phyloP scores from a whole-genome alignment of 2,797 vertebrate genomes.

The Percopsis omiscomaycus region DNA sequence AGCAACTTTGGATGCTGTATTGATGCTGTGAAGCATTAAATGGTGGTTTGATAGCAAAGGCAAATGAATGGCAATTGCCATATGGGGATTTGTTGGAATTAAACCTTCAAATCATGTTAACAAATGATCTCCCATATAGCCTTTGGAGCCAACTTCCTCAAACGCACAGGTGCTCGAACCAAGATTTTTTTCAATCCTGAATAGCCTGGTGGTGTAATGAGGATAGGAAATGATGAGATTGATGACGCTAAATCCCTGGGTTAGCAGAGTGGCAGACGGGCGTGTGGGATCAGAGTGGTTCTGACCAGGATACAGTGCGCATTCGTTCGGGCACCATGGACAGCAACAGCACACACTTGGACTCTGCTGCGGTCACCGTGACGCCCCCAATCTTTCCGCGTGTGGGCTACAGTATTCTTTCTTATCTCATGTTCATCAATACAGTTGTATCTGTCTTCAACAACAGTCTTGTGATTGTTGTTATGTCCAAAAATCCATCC shows the following conservation, averaged over 20 bases:
- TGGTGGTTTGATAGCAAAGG: neutral
- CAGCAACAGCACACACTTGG: constrained; percentile 41
- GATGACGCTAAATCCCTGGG: neutral
- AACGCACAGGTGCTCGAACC: constrained; percentile 51
- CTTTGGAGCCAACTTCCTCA: constrained; percentile 30
- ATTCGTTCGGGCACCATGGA: constrained; percentile 50
- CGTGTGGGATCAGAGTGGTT: constrained; percentile 24
- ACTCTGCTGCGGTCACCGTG: neutral
- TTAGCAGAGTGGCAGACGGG: constrained; percentile 13
- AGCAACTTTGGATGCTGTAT: neutral
- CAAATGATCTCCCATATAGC: constrained; percentile 56
- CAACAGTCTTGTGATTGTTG: constrained; percentile 66
- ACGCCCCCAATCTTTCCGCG: constrained; percentile 64
- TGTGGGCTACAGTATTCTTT: constrained; percentile 72
- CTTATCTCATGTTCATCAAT: constrained; percentile 75
- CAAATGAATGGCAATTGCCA: constrained; percentile 44
- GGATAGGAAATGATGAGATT: constrained; percentile 59
- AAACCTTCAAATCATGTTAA: constrained; percentile 64
- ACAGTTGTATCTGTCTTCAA: constrained; percentile 71
- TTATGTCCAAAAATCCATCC: constrained; percentile 57
- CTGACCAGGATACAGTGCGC: constrained; percentile 5
- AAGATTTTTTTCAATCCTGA: constrained; percentile 27
- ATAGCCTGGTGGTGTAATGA: constrained; percentile 16
- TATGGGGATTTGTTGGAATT: constrained; percentile 50
- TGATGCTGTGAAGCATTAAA: too few relatives aligned